Percentiles rank a stretch among this genome's conserved stretches.
These are phyloP conservation scores for Macrosiphum euphorbiae DNA, from an alignment of 2,888 invertebrate species.

Conservation along the genomic window DNA sequence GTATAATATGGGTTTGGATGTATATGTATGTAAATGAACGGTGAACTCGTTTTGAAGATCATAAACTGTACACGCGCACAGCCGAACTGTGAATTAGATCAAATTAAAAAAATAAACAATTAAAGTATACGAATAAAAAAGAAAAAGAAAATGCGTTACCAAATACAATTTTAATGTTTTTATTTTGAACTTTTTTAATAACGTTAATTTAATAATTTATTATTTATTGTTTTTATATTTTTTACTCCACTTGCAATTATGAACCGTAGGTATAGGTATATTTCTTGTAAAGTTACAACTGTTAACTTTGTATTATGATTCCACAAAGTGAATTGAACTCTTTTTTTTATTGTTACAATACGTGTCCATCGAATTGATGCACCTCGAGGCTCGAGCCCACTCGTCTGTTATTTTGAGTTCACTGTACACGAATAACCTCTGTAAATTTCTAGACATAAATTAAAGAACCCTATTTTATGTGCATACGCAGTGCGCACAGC, in stretches of 20 bases:
- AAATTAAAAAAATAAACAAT: background rate
- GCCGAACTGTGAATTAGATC: background rate
- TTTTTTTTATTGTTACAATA: background rate
- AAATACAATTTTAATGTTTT: background rate
- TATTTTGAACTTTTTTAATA: background rate
- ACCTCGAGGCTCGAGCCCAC: background rate
- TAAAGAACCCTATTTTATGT: background rate
- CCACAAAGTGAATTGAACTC: background rate
- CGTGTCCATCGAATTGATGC: background rate
- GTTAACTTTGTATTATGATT: background rate
- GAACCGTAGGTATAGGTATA: background rate
- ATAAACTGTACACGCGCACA: background rate
- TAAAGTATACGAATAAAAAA: background rate
- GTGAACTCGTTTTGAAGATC: background rate
- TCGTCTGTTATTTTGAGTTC: background rate
- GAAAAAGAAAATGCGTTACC: background rate
- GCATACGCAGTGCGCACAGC: background rate
- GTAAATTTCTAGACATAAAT: background rate
- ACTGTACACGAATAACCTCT: background rate
- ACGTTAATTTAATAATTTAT: background rate
- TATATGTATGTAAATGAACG: background rate
- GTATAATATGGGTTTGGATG: background rate
- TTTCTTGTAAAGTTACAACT: background rate
- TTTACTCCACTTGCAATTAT: background rate
- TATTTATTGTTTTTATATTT: background rate